These are phyloP conservation scores for Thera britannica DNA, from an alignment of 2,888 invertebrate species.

Conservation along the genomic window DNA sequence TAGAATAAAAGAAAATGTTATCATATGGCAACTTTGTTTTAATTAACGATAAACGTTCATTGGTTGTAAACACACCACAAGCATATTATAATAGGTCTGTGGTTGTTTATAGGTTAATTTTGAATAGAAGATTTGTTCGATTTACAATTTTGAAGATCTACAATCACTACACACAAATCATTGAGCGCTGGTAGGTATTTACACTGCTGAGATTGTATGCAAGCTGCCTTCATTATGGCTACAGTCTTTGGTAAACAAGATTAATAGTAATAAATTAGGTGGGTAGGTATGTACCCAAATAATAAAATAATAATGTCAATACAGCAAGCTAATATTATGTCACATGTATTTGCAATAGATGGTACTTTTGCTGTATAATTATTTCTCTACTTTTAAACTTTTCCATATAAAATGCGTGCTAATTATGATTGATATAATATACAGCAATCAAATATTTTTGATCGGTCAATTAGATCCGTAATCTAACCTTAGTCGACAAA, in stretches of 20 bases:
- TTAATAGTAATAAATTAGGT: neutral
- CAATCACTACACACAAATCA: neutral
- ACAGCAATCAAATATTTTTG: too few species aligned
- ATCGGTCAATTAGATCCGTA: too few species aligned
- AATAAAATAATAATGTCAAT: too few species aligned
- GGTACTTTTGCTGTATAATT: neutral
- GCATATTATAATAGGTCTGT: too few species aligned
- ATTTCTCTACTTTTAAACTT: neutral
- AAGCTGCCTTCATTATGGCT: neutral
- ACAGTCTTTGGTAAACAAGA: constrained; percentile 29
- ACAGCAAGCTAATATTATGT: neutral
- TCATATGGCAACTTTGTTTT: neutral
- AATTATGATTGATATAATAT: too few species aligned
- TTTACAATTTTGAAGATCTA: too few species aligned
- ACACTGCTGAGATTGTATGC: neutral
- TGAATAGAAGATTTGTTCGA: too few species aligned
- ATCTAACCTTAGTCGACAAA: neutral
- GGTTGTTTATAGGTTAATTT: too few species aligned
- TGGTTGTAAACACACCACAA: neutral
- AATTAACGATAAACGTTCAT: neutral
- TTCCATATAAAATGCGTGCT: too few species aligned
- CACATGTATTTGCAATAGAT: neutral
- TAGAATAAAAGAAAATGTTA: neutral
- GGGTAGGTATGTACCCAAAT: neutral
- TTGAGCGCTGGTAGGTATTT: neutral